Percentiles rank a stretch among this genome's conserved stretches.
Evolutionary conservation across 2,888 invertebrate species (phyloP).

Genomic region (Halictus quadricinctus): DNA sequence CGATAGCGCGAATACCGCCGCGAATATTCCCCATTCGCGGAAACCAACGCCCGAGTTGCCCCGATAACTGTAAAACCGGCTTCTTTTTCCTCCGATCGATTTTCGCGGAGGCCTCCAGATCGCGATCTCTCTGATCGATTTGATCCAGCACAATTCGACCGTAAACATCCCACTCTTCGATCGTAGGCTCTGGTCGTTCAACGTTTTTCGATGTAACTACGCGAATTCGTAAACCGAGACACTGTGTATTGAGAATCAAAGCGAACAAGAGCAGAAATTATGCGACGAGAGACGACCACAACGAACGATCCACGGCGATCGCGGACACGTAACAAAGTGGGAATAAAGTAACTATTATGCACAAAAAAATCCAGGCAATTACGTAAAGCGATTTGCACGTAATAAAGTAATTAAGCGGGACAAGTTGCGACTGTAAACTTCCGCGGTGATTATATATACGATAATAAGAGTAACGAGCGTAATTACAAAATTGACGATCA

Average conservation of each 20-base stretch:
- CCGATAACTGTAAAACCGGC: slow-evolving; percentile 9
- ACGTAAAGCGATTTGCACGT: neutral
- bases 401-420: neutral
- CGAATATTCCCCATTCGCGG: slow-evolving; percentile 17
- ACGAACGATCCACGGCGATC: too few relatives aligned
- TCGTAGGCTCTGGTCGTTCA: neutral
- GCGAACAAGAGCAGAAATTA: neutral
- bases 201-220: neutral
- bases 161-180: neutral
- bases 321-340: neutral
- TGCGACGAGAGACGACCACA: too few relatives aligned
- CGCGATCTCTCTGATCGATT: neutral
- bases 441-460: slow-evolving; percentile 19
- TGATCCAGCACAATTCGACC: neutral
- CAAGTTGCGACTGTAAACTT: slow-evolving; percentile 14
- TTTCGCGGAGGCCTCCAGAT: neutral
- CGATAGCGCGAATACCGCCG: neutral
- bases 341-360: neutral
- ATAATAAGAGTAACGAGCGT: slow-evolving; percentile 16
- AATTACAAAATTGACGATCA: neutral
- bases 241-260: too few relatives aligned
- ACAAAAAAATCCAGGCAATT: neutral
- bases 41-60: slow-evolving; percentile 9
- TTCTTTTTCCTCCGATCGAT: neutral
- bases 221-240: too few relatives aligned